Evolutionary conservation across 2,113 vertebrate genomes (phyloP).

Genomic region (Takifugu bimaculatus): DNA sequence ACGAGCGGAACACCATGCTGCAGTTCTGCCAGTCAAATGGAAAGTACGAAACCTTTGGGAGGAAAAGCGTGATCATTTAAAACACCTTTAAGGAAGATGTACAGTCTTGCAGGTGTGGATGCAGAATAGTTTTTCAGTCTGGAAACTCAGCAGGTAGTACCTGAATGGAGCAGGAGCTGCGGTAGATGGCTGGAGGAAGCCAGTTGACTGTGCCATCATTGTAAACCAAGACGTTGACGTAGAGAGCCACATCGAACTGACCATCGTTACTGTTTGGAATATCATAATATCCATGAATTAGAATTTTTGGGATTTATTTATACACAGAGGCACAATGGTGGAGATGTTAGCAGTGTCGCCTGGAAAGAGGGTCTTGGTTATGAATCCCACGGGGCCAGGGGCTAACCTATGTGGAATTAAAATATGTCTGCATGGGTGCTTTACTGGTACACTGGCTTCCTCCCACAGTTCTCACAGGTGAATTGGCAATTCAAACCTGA

Average conservation of each 20-base stretch:
- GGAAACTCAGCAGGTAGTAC: constrained; percentile 19
- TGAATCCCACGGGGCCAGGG: no score
- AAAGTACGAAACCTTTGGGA: constrained; percentile 83
- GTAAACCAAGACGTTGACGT: constrained; percentile 80
- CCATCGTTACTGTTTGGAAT: constrained; percentile 80
- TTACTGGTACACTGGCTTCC: no score
- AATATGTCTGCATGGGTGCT: no score
- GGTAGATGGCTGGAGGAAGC: constrained; percentile 85
- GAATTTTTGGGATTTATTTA: no score
- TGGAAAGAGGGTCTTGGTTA: no score
- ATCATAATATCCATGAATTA: no score
- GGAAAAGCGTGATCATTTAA: background rate
- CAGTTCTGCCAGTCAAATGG: constrained; percentile 94
- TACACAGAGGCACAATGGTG: background rate
- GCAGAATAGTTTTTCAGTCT: background rate
- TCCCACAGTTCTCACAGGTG: no score
- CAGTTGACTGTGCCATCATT: constrained; percentile 78
- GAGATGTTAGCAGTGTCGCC: no score
- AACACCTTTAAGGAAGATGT: no score
- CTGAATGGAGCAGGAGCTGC: constrained; percentile 79
- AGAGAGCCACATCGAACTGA: constrained; percentile 82
- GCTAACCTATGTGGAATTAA: no score
- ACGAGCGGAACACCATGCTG: constrained; percentile 88
- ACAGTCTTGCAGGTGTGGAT: background rate
- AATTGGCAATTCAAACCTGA: no score